Evolutionary conservation across 2,888 invertebrate species (phyloP).

Genomic region (Neuroscelio doddi): DNA sequence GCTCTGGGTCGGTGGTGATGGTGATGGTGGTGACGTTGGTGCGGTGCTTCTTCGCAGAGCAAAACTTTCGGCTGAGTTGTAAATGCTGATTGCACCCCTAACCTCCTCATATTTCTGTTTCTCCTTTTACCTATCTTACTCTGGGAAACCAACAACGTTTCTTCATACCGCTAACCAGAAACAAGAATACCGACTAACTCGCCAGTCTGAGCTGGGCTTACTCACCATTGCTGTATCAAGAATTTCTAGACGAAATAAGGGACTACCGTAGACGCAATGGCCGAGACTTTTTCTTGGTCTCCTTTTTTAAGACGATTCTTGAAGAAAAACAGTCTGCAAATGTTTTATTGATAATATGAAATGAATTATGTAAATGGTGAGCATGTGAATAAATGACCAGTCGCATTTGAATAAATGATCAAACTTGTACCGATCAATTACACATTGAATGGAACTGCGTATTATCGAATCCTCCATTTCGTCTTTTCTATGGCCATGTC

Average conservation of each 20-base stretch:
- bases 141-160: constrained; percentile 43
- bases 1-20: constrained; percentile 48
- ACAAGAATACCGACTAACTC: constrained; percentile 35
- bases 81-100: constrained; percentile 65
- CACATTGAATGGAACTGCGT: constrained; percentile 29
- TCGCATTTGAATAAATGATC: constrained; percentile 32
- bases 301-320: no score
- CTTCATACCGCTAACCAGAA: constrained; percentile 40
- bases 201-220: constrained; percentile 30
- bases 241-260: no score
- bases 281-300: background rate
- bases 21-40: constrained; percentile 48
- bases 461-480: constrained; percentile 41
- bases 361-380: no score
- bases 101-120: constrained; percentile 48
- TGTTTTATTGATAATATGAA: no score
- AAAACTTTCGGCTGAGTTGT: constrained; percentile 63
- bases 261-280: no score
- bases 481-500: constrained; percentile 39
- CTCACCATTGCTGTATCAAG: constrained; percentile 33
- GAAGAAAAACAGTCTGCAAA: no score
- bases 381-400: no score
- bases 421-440: constrained; percentile 31
- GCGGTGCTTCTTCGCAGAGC: constrained; percentile 47
- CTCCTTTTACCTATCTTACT: constrained; percentile 21